Conservation (phyloP, 2,113 vertebrate genomes). For the Rhombomys opimus region DNA sequence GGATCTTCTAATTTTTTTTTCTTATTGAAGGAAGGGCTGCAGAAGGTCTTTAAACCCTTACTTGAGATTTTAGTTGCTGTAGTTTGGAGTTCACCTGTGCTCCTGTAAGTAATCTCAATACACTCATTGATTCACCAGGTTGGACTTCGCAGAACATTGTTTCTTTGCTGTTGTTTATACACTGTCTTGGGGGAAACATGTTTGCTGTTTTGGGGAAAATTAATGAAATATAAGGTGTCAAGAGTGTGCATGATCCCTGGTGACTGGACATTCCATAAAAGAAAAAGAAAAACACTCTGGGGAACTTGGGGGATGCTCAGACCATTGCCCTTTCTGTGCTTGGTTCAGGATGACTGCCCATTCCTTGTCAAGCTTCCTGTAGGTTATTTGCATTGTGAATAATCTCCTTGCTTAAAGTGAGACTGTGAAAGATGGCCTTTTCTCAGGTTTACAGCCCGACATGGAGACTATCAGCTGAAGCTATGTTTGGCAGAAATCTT, state of each 20-base stretch:
- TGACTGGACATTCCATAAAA: too few species aligned
- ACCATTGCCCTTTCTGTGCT: background rate
- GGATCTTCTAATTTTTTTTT: too few species aligned
- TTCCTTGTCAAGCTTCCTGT: background rate
- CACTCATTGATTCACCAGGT: too few species aligned
- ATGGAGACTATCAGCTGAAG: background rate
- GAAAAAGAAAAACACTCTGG: too few species aligned
- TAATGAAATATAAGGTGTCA: background rate
- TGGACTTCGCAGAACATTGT: background rate
- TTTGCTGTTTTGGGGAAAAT: background rate
- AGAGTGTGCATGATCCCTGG: background rate
- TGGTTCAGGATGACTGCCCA: background rate
- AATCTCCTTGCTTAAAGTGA: background rate
- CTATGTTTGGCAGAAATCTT: background rate
- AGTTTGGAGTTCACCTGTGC: background rate
- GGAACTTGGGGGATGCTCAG: background rate
- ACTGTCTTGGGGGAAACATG: background rate
- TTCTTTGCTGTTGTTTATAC: background rate
- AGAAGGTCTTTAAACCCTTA: too few species aligned
- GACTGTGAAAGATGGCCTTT: background rate
- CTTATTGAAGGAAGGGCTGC: too few species aligned
- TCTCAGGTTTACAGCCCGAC: background rate
- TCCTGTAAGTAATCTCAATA: background rate
- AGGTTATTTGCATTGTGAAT: background rate
- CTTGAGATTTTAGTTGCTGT: background rate